Evolutionary conservation across 2,888 invertebrate genomes (phyloP), one percentile per base, ranked within the genome.

Genomic region (Rhodophaea formosa): DNA sequence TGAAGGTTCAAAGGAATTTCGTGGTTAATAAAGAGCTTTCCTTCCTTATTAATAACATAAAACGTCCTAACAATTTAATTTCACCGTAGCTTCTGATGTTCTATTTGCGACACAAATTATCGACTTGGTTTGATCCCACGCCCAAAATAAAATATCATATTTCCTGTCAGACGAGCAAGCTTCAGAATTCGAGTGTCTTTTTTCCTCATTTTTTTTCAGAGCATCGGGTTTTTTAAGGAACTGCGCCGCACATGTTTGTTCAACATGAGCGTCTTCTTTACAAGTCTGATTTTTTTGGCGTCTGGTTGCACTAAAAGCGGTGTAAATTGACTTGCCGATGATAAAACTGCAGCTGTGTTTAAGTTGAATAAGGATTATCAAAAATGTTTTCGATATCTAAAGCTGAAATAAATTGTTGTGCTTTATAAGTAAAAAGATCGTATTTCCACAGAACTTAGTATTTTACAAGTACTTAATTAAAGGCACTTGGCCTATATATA

Each of bases 101-200:
- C 80, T 78, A 79, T 84, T 83, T 81, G 82, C 79, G 77, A 84
- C 87, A 87, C 88, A 85, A 88, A 88, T 90, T 90, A 90, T 89
- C 88, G 86, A 84, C 79, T 85, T 68, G 84, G 86, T 87, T 90
- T 89, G 90, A 89, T 90, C 90, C 91, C 89, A 90, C 90, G 88
- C 88, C 87, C 83, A 83, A 90, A 90, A 90, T 91, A 90, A 91
- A 91, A 90, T 91, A 91, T 91, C 91, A 90, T 90, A 89, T 91
- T 90, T 91, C 91, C 89, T 90, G 90, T 88, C 86, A 86, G 84
- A 67, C 81, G 80, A 64, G 76, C 86, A 76, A 84, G 88, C 88
- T 88, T 88, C 84, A 84, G 82, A 67, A 75, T 83, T 88, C 70
- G 81, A 88, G 87, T 84, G 86, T 71, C 72, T 82, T 90, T 89